Evolutionary conservation across 1,140 invertebrate species (phyloP), one percentile per base, ranked within the genome.

Genomic region (Drosophila sturtevanti): DNA sequence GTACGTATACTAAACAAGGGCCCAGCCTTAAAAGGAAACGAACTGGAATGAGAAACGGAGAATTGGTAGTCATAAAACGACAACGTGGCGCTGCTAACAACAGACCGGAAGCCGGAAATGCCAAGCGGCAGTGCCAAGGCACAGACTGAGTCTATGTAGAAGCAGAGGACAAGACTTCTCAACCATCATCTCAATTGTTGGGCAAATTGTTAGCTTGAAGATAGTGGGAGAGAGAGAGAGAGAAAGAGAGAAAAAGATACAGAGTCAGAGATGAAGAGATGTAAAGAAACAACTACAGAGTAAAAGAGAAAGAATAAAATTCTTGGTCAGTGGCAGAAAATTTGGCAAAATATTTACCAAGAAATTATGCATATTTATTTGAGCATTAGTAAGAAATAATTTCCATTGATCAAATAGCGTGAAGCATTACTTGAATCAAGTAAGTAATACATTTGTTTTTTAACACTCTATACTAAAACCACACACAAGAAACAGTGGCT

Each of bases 51-150:
- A 51, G 6, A 18, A 31, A n/a, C 41, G 16, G 62, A 37, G 54
- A 11, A 27, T 56, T 54, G 71, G 66, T 48, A 59, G 64, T 75
- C 70, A 74, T 86, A 86, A 86, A 69, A 68, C 78, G 73, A 77
- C 81, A 78, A 78, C 78, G 78, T 71, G 74, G 81, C 69, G 77
- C 63, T 81, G 63, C 64, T 65, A 64, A 80, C 72, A 76, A 73
- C 78, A 80, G 71, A 85, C 67, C 78, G 81, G 82, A 85, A 85
- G 35, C 79, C 48, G 81, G 82, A 85, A 81, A 86, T 81, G 78
- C 81, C 82, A 77, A 81, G 79, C 62, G 77, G 68, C 78, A 85
- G 67, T 71, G 78, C 73, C 81, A 81, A 78, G 73, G 60, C 75
- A 71, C 56, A 69, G 54, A 51, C 63, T 31, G 18, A 35, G 24